Evolutionary conservation across 1,140 invertebrate genomes (phyloP).

Genomic region (Achatina immaculata): DNA sequence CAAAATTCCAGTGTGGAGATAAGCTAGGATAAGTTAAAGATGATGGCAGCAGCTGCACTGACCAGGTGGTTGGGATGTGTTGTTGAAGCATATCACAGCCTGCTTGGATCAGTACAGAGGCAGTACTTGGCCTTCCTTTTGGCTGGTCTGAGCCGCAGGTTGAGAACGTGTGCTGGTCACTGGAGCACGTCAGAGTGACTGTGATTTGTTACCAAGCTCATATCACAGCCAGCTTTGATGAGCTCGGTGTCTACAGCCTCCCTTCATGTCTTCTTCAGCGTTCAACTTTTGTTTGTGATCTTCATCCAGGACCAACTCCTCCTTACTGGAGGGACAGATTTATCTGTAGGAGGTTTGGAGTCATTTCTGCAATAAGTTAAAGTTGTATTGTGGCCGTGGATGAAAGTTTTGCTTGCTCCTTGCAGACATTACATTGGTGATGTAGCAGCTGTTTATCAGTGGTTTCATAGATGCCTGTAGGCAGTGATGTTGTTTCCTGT

Average conservation of each 20-base stretch:
- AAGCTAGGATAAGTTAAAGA: not conserved
- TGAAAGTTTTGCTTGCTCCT: too few relatives aligned
- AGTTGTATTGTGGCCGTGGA: too few relatives aligned
- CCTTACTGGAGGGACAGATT: too few relatives aligned
- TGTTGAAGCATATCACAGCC: constrained; percentile 66
- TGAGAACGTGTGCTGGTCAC: not conserved
- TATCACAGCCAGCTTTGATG: constrained; percentile 69
- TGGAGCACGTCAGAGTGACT: constrained; percentile 39
- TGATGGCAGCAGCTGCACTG: constrained; percentile 39
- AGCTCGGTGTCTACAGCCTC: constrained; percentile 28
- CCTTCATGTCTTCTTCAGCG: not conserved
- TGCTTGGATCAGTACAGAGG: constrained; percentile 68
- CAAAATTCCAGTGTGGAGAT: too few relatives aligned
- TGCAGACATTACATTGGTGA: too few relatives aligned
- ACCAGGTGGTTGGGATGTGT: constrained; percentile 66
- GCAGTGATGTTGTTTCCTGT: too few relatives aligned
- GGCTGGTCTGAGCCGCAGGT: not conserved
- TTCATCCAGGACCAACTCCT: too few relatives aligned
- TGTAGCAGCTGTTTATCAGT: too few relatives aligned
- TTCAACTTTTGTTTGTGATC: not conserved
- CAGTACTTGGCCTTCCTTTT: not conserved
- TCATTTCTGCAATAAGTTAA: too few relatives aligned
- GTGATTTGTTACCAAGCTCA: constrained; percentile 57
- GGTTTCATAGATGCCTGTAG: too few relatives aligned
- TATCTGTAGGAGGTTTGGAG: too few relatives aligned